A percentile compares a stretch with the other conserved stretches of the same genome.
These are phyloP conservation scores for Heterodera carotae DNA, from an alignment of 1,140 invertebrate species.

Conservation along the genomic window DNA sequence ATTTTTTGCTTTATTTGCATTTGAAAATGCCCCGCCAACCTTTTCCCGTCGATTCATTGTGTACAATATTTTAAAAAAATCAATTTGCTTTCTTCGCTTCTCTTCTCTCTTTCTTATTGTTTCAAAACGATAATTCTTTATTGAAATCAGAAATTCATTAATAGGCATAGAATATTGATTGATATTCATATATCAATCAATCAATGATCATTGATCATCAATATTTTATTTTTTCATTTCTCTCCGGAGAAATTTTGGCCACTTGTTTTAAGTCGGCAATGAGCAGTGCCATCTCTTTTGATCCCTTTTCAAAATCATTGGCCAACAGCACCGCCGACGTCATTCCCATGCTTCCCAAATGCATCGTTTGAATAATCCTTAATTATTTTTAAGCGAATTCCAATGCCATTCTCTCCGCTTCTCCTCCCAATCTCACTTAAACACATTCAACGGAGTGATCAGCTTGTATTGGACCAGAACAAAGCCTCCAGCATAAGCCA, in stretches of 20 bases:
- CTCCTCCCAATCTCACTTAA: conserved; percentile 14
- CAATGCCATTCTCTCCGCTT: not conserved
- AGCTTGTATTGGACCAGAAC: conserved; percentile 25
- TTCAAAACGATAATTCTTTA: no score
- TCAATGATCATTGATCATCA: not conserved
- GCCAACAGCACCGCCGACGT: conserved; percentile 23
- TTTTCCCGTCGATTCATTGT: no score
- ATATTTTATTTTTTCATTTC: not conserved
- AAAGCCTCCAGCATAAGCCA: conserved; percentile 31
- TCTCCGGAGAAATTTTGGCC: not conserved
- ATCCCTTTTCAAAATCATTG: conserved; percentile 29
- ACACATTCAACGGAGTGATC: conserved; percentile 29
- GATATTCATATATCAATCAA: no score
- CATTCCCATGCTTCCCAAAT: conserved; percentile 33
- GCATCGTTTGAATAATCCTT: conserved; percentile 40
- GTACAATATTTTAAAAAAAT: no score
- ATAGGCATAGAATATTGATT: no score
- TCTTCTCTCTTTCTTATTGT: no score
- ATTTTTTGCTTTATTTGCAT: no score
- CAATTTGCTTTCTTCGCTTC: no score
- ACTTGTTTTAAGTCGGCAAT: not conserved
- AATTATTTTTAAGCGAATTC: not conserved
- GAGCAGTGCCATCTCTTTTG: not conserved
- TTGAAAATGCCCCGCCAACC: no score
- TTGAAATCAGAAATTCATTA: no score